Evolutionary conservation across 2,113 vertebrate species (phyloP).

Genomic region (Oostethus manadensis): DNA sequence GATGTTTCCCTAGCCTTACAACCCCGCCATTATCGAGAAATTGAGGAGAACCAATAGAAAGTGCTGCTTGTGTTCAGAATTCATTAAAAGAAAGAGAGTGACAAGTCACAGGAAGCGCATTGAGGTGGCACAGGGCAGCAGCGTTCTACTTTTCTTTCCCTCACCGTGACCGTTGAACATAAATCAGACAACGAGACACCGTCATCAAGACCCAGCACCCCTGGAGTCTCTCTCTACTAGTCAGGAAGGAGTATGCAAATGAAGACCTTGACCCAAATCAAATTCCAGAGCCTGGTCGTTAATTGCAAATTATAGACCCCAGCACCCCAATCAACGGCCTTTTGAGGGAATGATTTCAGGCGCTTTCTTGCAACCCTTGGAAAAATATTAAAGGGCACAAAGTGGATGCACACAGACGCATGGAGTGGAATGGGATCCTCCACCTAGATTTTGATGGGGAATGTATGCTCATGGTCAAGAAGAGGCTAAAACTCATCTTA

Average conservation of each 20-base stretch:
- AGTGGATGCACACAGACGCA: slow-evolving; percentile 41
- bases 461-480: slow-evolving; percentile 39
- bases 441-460: slow-evolving; percentile 15
- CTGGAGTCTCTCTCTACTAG: slow-evolving; percentile 56
- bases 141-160: slow-evolving; percentile 29
- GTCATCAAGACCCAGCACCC: slow-evolving; percentile 57
- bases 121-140: slow-evolving; percentile 41
- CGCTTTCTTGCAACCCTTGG: slow-evolving; percentile 65
- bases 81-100: slow-evolving; percentile 67
- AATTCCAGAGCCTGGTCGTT: slow-evolving; percentile 72
- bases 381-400: slow-evolving; percentile 65
- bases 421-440: slow-evolving; percentile 34
- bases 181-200: slow-evolving; percentile 68
- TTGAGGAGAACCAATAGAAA: slow-evolving; percentile 74
- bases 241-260: slow-evolving; percentile 72
- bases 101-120: slow-evolving; percentile 62
- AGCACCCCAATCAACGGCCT: slow-evolving; percentile 75
- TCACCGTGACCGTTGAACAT: slow-evolving; percentile 51
- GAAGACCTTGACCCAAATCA: slow-evolving; percentile 76
- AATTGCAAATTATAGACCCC: slow-evolving; percentile 80
- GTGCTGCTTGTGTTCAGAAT: slow-evolving; percentile 68
- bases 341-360: slow-evolving; percentile 72
- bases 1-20: slow-evolving; percentile 64
- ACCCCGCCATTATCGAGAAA: slow-evolving; percentile 70
- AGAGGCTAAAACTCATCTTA: slow-evolving; percentile 50